Percentiles rank a stretch among this genome's conserved stretches.
These are phyloP conservation scores for Drosophila tropicalis DNA, from an alignment of 1,140 invertebrate genomes.

Conservation along the genomic window DNA sequence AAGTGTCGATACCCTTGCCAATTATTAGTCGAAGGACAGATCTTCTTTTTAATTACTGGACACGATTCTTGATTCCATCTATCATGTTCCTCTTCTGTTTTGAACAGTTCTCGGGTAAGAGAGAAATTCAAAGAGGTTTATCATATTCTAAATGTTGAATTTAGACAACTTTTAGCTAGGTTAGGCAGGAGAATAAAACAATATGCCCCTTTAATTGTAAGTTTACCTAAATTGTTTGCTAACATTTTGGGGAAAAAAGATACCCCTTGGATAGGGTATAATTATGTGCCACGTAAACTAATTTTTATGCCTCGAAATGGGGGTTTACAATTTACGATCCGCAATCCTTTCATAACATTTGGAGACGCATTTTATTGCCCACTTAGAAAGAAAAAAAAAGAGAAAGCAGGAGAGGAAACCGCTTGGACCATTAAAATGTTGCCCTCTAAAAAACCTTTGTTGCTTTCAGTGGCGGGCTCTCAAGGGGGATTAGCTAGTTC, in stretches of 20 bases:
- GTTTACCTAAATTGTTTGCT: no score
- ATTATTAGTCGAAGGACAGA: background rate
- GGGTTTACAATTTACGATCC: slow-evolving; percentile 67
- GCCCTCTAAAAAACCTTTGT: slow-evolving; percentile 23
- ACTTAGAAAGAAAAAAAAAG: slow-evolving; percentile 46
- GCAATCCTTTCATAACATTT: slow-evolving; percentile 76
- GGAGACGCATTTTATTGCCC: slow-evolving; percentile 73
- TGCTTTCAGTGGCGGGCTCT: background rate
- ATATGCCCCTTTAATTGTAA: no score
- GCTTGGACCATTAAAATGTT: slow-evolving; percentile 73
- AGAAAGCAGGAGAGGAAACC: slow-evolving; percentile 48
- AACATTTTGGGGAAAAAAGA: background rate
- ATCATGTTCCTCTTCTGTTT: no score
- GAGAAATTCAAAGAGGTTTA: no score
- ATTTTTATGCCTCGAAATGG: slow-evolving; percentile 53
- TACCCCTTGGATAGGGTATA: slow-evolving; percentile 33
- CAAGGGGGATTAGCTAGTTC: background rate
- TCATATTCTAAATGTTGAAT: no score
- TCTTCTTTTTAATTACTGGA: no score
- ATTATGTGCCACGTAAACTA: slow-evolving; percentile 78
- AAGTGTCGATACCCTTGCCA: background rate
- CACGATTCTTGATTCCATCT: no score
- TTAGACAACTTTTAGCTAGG: no score
- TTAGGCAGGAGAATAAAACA: no score
- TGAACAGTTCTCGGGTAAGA: no score